A percentile compares a stretch with the other conserved stretches of the same genome.
These are phyloP conservation scores for Steromphala cineraria DNA, from an alignment of 2,888 invertebrate species.

Conservation along the genomic window DNA sequence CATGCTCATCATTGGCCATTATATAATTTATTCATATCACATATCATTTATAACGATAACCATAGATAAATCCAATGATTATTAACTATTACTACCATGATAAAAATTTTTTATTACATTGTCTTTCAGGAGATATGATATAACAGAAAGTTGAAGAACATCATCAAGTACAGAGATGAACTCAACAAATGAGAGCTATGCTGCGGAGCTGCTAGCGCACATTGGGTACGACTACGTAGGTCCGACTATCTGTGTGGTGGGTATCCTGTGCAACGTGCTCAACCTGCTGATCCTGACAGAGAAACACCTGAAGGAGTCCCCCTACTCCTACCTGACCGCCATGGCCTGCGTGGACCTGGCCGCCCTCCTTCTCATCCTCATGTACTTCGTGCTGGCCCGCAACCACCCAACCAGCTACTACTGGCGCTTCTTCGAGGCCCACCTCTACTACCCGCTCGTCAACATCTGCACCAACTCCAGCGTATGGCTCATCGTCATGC, in stretches of 20 bases:
- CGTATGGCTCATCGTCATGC: constrained; percentile 66
- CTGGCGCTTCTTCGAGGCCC: constrained; percentile 61
- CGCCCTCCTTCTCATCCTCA: constrained; percentile 62
- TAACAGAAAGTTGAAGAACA: neutral
- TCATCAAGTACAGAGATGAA: neutral
- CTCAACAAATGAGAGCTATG: neutral
- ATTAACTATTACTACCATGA: too few relatives aligned
- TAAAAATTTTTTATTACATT: too few relatives aligned
- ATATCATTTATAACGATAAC: too few relatives aligned
- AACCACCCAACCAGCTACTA: constrained; percentile 44
- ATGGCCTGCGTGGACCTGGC: constrained; percentile 65
- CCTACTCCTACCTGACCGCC: constrained; percentile 71
- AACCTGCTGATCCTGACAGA: constrained; percentile 68
- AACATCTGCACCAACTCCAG: constrained; percentile 68
- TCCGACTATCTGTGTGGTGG: constrained; percentile 66
- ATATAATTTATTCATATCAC: too few relatives aligned
- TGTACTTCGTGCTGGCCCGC: constrained; percentile 49
- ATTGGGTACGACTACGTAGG: constrained; percentile 59
- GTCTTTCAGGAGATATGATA: too few relatives aligned
- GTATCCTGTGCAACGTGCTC: constrained; percentile 68
- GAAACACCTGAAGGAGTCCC: constrained; percentile 67
- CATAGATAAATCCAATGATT: too few relatives aligned
- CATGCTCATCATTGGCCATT: too few relatives aligned
- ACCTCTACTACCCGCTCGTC: constrained; percentile 62
- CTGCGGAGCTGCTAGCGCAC: constrained; percentile 21